Percentiles rank a stretch among this genome's conserved stretches.
These are phyloP conservation scores for Amblyjoppa proteus DNA, from an alignment of 2,888 invertebrate species.

Conservation along the genomic window DNA sequence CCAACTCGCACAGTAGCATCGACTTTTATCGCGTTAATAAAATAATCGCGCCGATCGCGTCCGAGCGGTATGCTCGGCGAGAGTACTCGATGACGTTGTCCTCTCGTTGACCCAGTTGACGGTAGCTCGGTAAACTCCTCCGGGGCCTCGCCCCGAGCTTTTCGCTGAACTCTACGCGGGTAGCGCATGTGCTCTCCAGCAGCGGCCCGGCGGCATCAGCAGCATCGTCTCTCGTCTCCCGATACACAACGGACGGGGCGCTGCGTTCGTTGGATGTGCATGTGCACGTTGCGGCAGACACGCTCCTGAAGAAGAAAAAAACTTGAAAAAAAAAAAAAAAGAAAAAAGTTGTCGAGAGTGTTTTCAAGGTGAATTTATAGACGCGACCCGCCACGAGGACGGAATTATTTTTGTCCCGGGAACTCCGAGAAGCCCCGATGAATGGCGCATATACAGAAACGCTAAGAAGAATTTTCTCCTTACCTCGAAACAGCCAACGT, in stretches of 20 bases:
- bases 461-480: constrained; percentile 50
- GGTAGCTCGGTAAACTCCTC: constrained; percentile 60
- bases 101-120: constrained; percentile 78
- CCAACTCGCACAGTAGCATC: background rate
- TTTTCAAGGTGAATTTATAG: constrained; percentile 79
- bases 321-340: constrained; percentile 19
- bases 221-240: constrained; percentile 13
- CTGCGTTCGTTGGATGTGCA: constrained; percentile 26
- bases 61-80: background rate
- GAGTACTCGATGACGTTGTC: constrained; percentile 63
- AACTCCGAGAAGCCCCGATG: constrained; percentile 2
- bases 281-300: background rate
- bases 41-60: constrained; percentile 9
- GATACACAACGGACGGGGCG: constrained; percentile 24
- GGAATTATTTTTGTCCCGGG: constrained; percentile 74
- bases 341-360: constrained; percentile 64
- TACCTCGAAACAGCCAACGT: background rate
- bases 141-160: constrained; percentile 72
- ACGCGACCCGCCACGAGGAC: constrained; percentile 67
- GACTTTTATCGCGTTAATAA: background rate
- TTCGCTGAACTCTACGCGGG: constrained; percentile 61
- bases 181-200: constrained; percentile 49
- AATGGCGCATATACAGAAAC: background rate
- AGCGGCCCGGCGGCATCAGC: background rate
- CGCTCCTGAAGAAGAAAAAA: constrained; percentile 31